phyloP scores from a whole-genome alignment of 2,113 vertebrate species.

The Malurus melanocephalus region DNA sequence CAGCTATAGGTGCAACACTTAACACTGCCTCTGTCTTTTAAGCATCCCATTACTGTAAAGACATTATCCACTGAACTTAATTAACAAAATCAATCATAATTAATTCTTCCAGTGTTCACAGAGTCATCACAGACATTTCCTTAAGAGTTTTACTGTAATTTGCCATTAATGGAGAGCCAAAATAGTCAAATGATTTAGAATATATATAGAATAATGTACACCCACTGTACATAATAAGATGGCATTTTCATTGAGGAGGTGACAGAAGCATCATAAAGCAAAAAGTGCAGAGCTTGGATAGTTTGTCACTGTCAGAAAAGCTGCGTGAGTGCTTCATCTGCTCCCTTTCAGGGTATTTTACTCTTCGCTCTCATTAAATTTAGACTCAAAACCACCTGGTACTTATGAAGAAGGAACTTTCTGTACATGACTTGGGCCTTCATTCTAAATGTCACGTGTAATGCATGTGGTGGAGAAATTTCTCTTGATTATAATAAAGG shows the following conservation, averaged over 20 bases:
- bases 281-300: not conserved
- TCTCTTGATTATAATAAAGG: not conserved
- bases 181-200: conserved; percentile 64
- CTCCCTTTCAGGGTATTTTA: conserved; percentile 14
- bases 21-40: conserved; percentile 57
- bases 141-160: conserved; percentile 63
- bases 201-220: conserved; percentile 59
- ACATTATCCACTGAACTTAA: conserved; percentile 69
- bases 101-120: conserved; percentile 61
- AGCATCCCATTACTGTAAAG: conserved; percentile 63
- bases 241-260: conserved; percentile 37
- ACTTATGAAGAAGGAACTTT: not conserved
- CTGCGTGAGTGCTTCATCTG: conserved; percentile 2
- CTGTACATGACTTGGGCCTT: not conserved
- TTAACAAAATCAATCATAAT: conserved; percentile 77
- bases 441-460: conserved; percentile 7
- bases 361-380: not conserved
- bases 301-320: conserved; percentile 32
- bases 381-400: conserved; percentile 17
- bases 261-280: conserved; percentile 51
- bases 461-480: not conserved
- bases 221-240: conserved; percentile 48
- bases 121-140: conserved; percentile 60
- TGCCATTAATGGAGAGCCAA: conserved; percentile 70
- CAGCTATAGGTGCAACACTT: conserved; percentile 46